Base-by-base conservation (phyloP, 2,888 invertebrate species). In the Drosophila eohydei region DNA sequence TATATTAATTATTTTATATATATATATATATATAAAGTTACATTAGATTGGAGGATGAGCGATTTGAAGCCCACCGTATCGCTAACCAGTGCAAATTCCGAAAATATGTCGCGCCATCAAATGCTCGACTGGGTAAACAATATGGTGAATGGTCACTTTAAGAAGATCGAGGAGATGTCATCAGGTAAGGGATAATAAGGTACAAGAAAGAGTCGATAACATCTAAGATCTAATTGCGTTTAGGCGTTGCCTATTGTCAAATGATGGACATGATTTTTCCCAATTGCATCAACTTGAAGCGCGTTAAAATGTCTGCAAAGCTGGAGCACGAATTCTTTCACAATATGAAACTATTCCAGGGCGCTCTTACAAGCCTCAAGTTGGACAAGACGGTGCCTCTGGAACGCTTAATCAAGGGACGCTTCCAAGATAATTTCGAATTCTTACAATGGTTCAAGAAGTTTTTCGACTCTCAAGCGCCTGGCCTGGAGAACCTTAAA, bases 401-500 rank as follows among this genome's bases (percentile, higher is more conserved):
- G 62, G 93, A 93, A 74, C 91, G 90, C 54, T 95, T 99, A 94
- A 97, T 98, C 92, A 99, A 98, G 94, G 98, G 97, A 91, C 96
- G 98, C 88, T 99, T 99, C 94, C 99, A 99, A 95, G 99, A 99
- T 95, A 99, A 99, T 94, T 99, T 99, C 95, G 99, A 99, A 93
- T 99, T 99, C 94, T 95, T 99, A 89, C 99, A 99, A 94, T 99
- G 99, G 99, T 99, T 99, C 95, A 99, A 99, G 95, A 98, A 98
- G 93, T 99, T 99, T 94, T 99, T 98, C 94, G 99, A 99, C 94
- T 97, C 98, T 86, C 99, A 99, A 95, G 98, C 98, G 94, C 96
- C 96, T 91, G 98, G 97, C 91, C 94, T 95, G 89, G 97, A 98
- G 60, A 91, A 91, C 44, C 51, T 79, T 0, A 81, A 75, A 52